Conservation (phyloP, 2,797 vertebrate genomes). For the Rhinella marina region DNA sequence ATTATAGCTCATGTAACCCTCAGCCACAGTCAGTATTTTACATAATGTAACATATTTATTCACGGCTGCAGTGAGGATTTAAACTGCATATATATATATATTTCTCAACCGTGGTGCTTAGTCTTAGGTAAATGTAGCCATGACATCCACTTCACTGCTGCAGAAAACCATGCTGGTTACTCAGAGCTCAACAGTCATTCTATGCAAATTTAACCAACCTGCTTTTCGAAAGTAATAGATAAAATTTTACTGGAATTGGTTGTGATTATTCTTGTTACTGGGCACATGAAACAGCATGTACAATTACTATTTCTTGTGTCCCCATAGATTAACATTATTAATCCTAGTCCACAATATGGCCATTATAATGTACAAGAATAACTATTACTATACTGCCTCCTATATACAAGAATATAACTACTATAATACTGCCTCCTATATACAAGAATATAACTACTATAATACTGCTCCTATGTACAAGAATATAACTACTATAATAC, state of each 20-base stretch:
- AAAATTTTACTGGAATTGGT: not conserved
- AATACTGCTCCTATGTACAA: not conserved
- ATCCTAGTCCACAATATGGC: not conserved
- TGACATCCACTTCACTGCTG: not conserved
- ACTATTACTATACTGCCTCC: not conserved
- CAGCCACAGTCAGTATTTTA: not conserved
- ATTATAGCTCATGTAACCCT: not conserved
- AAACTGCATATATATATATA: not conserved
- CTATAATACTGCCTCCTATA: not conserved
- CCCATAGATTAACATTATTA: not conserved
- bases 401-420: not conserved
- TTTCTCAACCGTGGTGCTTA: not conserved
- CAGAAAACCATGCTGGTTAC: not conserved
- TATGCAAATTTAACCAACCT: not conserved
- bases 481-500: not conserved
- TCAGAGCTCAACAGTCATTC: not conserved
- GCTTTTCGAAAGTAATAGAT: not conserved
- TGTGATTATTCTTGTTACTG: not conserved
- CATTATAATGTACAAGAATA: not conserved
- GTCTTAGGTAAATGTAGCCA: not conserved
- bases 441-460: slow-evolving; percentile 4
- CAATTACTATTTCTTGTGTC: not conserved
- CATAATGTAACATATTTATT: slow-evolving; percentile 1
- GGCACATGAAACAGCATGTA: not conserved
- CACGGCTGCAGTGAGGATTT: not conserved